These are phyloP conservation scores for Sebastes hubbsi DNA, from an alignment of 2,797 vertebrate genomes.

Conservation along the genomic window DNA sequence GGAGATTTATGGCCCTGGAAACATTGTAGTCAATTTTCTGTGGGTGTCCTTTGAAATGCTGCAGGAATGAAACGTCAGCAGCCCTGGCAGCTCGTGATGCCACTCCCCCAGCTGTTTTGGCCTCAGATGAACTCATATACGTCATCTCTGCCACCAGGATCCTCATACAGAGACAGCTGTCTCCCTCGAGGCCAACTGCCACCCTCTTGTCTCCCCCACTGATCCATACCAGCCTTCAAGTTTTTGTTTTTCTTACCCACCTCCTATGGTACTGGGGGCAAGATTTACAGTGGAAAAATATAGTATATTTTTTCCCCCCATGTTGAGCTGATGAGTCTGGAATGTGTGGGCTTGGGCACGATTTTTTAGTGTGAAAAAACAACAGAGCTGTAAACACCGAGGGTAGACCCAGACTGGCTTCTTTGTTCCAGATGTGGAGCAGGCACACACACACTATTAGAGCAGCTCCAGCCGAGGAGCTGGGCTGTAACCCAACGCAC, in stretches of 20 bases:
- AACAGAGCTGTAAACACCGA: slow-evolving; percentile 80
- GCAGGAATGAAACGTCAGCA: slow-evolving; percentile 20
- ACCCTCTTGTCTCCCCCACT: slow-evolving; percentile 38
- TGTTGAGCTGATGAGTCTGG: slow-evolving; percentile 79
- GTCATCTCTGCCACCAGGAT: slow-evolving; percentile 43
- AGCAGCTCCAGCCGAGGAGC: slow-evolving; percentile 26
- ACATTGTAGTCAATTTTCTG: slow-evolving; percentile 9
- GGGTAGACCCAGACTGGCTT: slow-evolving; percentile 75
- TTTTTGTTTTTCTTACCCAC: slow-evolving; percentile 54
- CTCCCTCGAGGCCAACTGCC: background rate
- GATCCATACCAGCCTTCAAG: slow-evolving; percentile 57
- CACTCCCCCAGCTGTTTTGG: slow-evolving; percentile 58
- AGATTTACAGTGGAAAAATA: slow-evolving; percentile 85
- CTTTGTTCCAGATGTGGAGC: slow-evolving; percentile 81
- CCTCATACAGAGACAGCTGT: slow-evolving; percentile 32
- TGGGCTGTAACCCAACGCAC: slow-evolving; percentile 43
- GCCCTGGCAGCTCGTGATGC: slow-evolving; percentile 20
- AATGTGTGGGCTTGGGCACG: slow-evolving; percentile 78
- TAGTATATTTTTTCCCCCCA: slow-evolving; percentile 59
- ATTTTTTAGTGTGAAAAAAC: slow-evolving; percentile 82
- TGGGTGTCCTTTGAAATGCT: slow-evolving; percentile 17
- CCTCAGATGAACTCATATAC: slow-evolving; percentile 68
- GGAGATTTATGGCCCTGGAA: slow-evolving; percentile 28
- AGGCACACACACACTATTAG: slow-evolving; percentile 27
- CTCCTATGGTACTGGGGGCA: slow-evolving; percentile 49